A percentile compares a stretch with the other conserved stretches of the same genome.
Evolutionary conservation across 2,113 vertebrate species (phyloP).

Genomic region (Arvicanthis niloticus): DNA sequence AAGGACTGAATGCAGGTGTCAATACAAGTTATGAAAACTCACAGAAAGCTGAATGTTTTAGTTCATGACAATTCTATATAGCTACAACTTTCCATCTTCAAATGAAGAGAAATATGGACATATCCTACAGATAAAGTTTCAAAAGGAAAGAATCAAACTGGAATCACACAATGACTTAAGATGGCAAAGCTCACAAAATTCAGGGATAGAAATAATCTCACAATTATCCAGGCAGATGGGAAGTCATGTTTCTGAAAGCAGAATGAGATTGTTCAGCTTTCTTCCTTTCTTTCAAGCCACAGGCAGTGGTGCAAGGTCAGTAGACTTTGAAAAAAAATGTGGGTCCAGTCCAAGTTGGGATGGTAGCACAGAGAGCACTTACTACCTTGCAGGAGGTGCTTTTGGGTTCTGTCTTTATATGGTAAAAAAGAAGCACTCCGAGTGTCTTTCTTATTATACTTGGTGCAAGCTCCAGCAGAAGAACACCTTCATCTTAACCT

Average conservation of each 20-base stretch:
- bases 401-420: background rate
- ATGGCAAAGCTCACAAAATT: background rate
- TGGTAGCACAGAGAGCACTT: too few species aligned
- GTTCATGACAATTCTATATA: background rate
- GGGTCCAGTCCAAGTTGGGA: background rate
- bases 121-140: background rate
- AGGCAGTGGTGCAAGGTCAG: background rate
- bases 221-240: background rate
- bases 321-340: background rate
- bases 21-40: background rate
- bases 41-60: background rate
- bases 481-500: background rate
- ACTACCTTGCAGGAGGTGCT: too few species aligned
- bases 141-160: background rate
- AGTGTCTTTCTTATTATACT: background rate
- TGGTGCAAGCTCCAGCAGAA: background rate
- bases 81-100: background rate
- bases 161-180: background rate
- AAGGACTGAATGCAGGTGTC: background rate
- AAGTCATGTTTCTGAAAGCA: background rate
- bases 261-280: background rate
- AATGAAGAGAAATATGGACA: background rate
- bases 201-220: background rate
- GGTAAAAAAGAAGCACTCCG: background rate
- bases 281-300: background rate